Evolutionary conservation across 2,797 vertebrate species (phyloP).

Genomic region (Gambelia wislizenii): DNA sequence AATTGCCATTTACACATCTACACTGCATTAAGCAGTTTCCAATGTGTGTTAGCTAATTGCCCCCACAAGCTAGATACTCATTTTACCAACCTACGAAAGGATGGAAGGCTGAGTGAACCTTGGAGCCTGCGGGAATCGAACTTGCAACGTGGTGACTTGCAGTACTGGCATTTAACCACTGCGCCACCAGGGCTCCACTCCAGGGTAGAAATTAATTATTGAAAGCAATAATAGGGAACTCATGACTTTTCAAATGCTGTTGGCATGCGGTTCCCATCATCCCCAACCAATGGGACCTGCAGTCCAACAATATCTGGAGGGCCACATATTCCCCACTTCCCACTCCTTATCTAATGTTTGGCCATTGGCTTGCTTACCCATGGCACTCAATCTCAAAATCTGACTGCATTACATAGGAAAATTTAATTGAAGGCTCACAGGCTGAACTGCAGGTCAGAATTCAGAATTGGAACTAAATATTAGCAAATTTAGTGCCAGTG

Average conservation of each 20-base stretch:
- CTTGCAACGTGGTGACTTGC: no score
- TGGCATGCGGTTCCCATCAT: not conserved
- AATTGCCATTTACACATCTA: no score
- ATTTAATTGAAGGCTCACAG: not conserved
- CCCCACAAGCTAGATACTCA: no score
- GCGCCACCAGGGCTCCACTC: no score
- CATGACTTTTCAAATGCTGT: not conserved
- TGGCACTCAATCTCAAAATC: not conserved
- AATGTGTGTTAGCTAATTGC: no score
- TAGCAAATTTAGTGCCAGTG: not conserved
- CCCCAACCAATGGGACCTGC: not conserved
- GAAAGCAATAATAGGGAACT: not conserved
- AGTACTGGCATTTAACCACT: no score
- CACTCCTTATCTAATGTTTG: not conserved
- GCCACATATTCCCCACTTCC: not conserved
- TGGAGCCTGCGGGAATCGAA: no score
- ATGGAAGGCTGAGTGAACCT: no score
- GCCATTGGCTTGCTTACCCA: no score
- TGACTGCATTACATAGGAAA: not conserved
- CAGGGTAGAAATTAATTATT: not conserved
- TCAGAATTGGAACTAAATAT: not conserved
- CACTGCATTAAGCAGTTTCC: no score
- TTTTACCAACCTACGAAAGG: no score
- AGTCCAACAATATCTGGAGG: not conserved
- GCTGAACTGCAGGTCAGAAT: not conserved